Conservation (phyloP, 2,797 vertebrate genomes). For the Lycodopsis pacificus region DNA sequence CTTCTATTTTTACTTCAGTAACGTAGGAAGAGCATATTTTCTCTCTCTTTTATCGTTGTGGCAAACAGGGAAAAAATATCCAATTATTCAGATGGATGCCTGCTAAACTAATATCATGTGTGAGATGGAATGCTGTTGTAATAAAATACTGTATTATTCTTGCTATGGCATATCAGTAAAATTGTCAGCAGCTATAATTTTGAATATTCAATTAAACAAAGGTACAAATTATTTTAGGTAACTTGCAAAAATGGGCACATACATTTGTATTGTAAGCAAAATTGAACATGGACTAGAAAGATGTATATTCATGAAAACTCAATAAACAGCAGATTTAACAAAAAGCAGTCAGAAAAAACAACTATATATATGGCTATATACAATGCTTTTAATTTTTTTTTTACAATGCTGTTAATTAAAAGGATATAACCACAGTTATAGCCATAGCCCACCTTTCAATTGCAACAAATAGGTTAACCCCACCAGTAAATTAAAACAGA, state of each 20-base stretch:
- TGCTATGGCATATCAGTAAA: constrained; percentile 44
- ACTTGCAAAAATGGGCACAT: constrained; percentile 26
- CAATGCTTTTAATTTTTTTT: background rate
- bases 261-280: constrained; percentile 24
- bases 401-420: background rate
- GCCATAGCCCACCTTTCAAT: background rate
- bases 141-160: constrained; percentile 68
- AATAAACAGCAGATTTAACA: constrained; percentile 3
- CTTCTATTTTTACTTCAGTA: constrained; percentile 36
- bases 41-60: constrained; percentile 23
- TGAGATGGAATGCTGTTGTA: constrained; percentile 50
- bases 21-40: constrained; percentile 22
- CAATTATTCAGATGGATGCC: constrained; percentile 24
- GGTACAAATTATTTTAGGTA: constrained; percentile 40
- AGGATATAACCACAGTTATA: too few relatives aligned
- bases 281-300: background rate
- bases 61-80: constrained; percentile 25
- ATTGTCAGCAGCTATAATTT: constrained; percentile 47
- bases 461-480: background rate
- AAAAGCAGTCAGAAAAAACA: background rate
- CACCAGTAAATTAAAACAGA: background rate
- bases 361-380: background rate
- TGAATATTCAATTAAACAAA: constrained; percentile 59
- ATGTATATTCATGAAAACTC: constrained; percentile 21
- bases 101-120: constrained; percentile 51